Evolutionary conservation across 2,888 invertebrate species (phyloP).

Genomic region (Hirtodrosophila trivittata): DNA sequence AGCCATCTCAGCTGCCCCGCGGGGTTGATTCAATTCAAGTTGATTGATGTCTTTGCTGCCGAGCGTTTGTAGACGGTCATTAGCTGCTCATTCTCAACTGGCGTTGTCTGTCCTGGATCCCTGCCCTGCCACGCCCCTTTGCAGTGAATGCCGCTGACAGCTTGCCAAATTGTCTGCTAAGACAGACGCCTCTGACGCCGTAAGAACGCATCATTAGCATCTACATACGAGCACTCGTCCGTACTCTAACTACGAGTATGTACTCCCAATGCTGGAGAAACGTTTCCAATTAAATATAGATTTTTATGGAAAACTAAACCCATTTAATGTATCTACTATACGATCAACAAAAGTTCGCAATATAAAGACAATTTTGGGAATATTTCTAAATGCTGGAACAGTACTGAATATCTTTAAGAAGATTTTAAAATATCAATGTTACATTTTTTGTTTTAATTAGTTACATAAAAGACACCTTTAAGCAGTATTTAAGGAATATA

Average conservation of each 20-base stretch:
- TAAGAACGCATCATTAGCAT: constrained; percentile 63
- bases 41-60: constrained; percentile 71
- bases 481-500: no score
- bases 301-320: not conserved
- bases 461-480: no score
- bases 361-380: no score
- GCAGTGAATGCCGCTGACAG: constrained; percentile 66
- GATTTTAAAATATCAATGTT: no score
- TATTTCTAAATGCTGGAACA: not conserved
- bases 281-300: constrained; percentile 10
- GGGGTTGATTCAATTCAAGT: constrained; percentile 57
- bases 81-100: constrained; percentile 57
- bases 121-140: constrained; percentile 51
- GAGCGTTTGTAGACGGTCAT: constrained; percentile 68
- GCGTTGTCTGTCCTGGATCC: constrained; percentile 38
- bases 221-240: not conserved
- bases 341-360: no score
- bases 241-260: no score
- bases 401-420: no score
- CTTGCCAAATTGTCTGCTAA: constrained; percentile 74
- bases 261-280: constrained; percentile 7
- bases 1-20: not conserved
- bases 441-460: no score
- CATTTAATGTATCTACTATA: not conserved
- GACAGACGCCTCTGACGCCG: constrained; percentile 22